Conservation (phyloP, 2,797 vertebrate genomes). For the Gadopsis bispinosus region DNA sequence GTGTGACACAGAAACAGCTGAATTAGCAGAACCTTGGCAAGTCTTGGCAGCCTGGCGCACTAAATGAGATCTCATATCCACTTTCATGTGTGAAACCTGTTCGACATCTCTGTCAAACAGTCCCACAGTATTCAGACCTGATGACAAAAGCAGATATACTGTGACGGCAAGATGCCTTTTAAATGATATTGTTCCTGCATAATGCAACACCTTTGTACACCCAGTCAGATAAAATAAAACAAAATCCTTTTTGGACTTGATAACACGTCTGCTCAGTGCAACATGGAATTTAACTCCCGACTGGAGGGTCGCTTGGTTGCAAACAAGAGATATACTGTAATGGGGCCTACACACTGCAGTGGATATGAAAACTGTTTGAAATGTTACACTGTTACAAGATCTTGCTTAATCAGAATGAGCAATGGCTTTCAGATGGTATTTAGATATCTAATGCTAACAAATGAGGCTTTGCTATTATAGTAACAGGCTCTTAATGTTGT, state of each 20-base stretch:
- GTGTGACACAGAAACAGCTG: constrained; percentile 70
- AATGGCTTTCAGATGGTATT: constrained; percentile 83
- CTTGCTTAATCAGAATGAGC: constrained; percentile 73
- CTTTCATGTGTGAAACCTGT: constrained; percentile 70
- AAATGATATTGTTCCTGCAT: constrained; percentile 36
- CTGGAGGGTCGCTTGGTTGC: constrained; percentile 6
- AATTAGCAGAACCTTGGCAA: constrained; percentile 64
- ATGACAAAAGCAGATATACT: constrained; percentile 74
- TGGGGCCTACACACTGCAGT: constrained; percentile 12
- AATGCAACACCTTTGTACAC: constrained; percentile 13
- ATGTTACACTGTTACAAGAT: constrained; percentile 59
- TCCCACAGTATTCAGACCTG: constrained; percentile 36
- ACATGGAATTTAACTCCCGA: constrained; percentile 29
- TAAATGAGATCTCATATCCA: constrained; percentile 62
- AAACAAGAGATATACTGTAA: constrained; percentile 20
- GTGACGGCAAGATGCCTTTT: constrained; percentile 23
- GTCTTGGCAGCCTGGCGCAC: constrained; percentile 44
- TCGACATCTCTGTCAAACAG: constrained; percentile 72
- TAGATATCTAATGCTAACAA: constrained; percentile 80
- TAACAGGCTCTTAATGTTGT: constrained; percentile 76
- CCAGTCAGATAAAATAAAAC: constrained; percentile 27
- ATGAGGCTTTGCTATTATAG: constrained; percentile 76
- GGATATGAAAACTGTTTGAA: constrained; percentile 55
- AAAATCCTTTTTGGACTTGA: constrained; percentile 22
- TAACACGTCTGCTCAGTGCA: constrained; percentile 32